phyloP scores from a whole-genome alignment of 2,113 vertebrate species.

The Grus americana region DNA sequence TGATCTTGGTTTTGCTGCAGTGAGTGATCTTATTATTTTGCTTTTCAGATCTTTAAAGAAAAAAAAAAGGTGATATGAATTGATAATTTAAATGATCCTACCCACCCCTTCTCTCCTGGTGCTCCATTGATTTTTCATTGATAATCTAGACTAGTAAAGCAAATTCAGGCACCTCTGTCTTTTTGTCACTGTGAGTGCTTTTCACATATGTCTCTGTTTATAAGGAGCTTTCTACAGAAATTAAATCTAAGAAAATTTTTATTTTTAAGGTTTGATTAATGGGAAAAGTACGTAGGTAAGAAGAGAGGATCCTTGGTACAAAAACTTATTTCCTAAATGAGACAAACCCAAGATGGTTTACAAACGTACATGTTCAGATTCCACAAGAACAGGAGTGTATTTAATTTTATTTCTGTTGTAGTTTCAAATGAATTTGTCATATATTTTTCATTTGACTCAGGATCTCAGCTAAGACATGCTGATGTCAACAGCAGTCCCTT shows the following conservation, averaged over 20 bases:
- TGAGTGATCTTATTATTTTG: constrained; percentile 7
- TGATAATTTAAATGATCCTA: constrained; percentile 2
- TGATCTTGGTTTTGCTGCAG: constrained; percentile 7
- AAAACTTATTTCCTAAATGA: neutral
- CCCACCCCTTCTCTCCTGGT: neutral
- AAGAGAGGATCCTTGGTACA: neutral
- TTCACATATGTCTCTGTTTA: neutral
- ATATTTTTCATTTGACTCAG: neutral
- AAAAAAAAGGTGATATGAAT: neutral
- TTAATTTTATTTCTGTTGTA: neutral
- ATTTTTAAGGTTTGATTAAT: constrained; percentile 3
- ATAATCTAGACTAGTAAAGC: neutral
- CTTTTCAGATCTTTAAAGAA: constrained; percentile 1
- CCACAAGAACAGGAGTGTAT: neutral
- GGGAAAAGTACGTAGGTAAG: neutral
- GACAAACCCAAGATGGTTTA: neutral
- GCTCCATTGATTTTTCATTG: constrained; percentile 5
- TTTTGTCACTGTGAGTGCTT: neutral
- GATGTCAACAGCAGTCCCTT: neutral
- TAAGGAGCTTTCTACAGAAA: neutral
- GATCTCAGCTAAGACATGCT: neutral
- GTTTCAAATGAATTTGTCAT: neutral
- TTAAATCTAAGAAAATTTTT: neutral
- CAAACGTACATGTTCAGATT: neutral
- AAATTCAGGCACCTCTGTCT: neutral